A percentile compares a stretch with the other conserved stretches of the same genome.
Conservation (phyloP, 2,113 vertebrate species). For the Morone saxatilis region DNA sequence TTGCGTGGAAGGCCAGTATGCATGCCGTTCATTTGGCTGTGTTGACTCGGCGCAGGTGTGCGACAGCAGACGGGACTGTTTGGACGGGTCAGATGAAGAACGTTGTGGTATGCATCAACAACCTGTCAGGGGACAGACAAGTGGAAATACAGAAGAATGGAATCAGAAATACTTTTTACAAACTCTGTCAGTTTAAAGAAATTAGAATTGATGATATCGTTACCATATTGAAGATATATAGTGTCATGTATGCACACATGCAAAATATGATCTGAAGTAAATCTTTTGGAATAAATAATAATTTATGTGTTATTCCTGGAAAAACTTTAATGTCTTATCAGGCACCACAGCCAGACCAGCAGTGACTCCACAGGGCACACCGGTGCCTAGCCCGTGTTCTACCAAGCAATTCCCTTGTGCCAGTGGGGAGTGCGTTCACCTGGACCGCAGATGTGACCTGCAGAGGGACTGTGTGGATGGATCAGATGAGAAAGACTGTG, state of each 20-base stretch:
- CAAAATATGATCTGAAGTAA: not conserved
- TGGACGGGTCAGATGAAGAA: conserved; percentile 87
- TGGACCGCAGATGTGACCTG: conserved; percentile 86
- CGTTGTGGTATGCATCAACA: conserved; percentile 82
- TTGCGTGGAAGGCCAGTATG: conserved; percentile 84
- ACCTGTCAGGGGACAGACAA: not conserved
- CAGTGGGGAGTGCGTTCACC: conserved; percentile 88
- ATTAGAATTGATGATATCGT: not conserved
- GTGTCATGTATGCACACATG: not conserved
- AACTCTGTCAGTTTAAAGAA: not conserved
- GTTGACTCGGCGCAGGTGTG: conserved; percentile 84
- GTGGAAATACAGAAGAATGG: not conserved
- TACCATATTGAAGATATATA: not conserved
- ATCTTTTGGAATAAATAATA: not conserved
- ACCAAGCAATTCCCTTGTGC: conserved; percentile 86
- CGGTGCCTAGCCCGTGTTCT: conserved; percentile 82
- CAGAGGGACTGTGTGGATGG: conserved; percentile 87
- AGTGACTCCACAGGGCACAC: conserved; percentile 47
- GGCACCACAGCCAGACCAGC: conserved; percentile 61
- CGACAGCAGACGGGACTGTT: conserved; percentile 85
- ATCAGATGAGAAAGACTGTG: conserved; percentile 88
- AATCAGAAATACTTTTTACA: not conserved
- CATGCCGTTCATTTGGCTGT: conserved; percentile 85
- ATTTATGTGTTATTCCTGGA: not conserved
- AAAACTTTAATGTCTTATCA: conserved; percentile 34